Conservation (phyloP, 1,140 invertebrate genomes). For the Drosophila kikkawai region DNA sequence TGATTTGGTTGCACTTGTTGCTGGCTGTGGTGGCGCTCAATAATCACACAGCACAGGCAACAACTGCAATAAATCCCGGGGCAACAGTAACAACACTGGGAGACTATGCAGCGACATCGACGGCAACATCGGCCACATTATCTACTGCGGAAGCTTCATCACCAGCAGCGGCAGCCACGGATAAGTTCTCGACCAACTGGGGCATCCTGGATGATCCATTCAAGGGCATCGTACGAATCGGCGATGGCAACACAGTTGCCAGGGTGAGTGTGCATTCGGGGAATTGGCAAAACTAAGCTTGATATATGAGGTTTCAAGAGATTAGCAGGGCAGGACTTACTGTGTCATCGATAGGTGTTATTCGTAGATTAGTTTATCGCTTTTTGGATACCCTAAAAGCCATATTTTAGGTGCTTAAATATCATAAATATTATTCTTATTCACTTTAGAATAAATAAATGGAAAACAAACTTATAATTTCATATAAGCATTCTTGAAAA, state of each 20-base stretch:
- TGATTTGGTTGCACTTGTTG: slow-evolving; percentile 47
- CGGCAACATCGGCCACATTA: slow-evolving; percentile 43
- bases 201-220: slow-evolving; percentile 54
- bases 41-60: slow-evolving; percentile 86
- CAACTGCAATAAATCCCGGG: slow-evolving; percentile 80
- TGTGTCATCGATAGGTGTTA: background rate
- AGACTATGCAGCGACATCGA: slow-evolving; percentile 31
- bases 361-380: background rate
- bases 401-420: background rate
- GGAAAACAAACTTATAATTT: background rate
- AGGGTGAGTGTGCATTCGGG: slow-evolving; percentile 55
- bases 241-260: slow-evolving; percentile 75
- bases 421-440: background rate
- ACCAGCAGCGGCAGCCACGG: slow-evolving; percentile 19
- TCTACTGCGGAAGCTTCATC: slow-evolving; percentile 27
- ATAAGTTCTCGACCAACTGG: slow-evolving; percentile 40
- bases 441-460: background rate
- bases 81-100: slow-evolving; percentile 82
- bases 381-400: background rate
- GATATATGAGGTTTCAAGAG: slow-evolving; percentile 1
- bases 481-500: background rate
- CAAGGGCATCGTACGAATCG: slow-evolving; percentile 72
- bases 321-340: background rate
- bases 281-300: slow-evolving; percentile 9
- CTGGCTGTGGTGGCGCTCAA: slow-evolving; percentile 51